Base-by-base conservation (phyloP, 2,888 invertebrate species). In the Choristoneura rosaceana region DNA sequence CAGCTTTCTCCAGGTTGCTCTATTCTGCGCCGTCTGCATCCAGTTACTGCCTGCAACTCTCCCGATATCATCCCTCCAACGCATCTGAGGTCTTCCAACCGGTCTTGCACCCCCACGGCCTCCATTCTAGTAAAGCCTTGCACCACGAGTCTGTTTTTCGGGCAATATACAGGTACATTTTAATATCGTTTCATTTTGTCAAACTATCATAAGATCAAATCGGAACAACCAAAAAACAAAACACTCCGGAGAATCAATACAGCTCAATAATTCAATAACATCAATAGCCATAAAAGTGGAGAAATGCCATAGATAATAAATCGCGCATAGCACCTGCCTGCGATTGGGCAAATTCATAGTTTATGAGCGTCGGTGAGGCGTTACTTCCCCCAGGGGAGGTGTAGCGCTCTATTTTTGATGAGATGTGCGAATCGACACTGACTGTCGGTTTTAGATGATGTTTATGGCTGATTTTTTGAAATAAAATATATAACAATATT, bases 241-340 rank as follows among this genome's bases (percentile, higher is more conserved):
- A 64, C 47, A 64, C 34, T 34, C 38, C 65, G 25, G 12, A 17
- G 38, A 62, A 71, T 67, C 45, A 67, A 73, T 73, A 64, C 69
- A 34, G 66, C 63, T 90, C 81, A 89, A 89, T 90, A 89, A 90
- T 90, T 87, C 86, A 90, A 84, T 83, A 82, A 84, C 82, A 82
- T 80, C 83, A 83, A 81, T 78, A 76, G 73, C 80, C 82, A 86
- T 87, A 86, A 86, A 84, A 82, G 77, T 78, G 80, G 81, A 81
- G 58, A 74, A 68, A 33, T 69, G 61, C 84, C 84, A 82, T 78
- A 76, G 74, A 88, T 87, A 87, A 90, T 92, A 93, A 91, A 92
- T 92, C 91, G 90, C 79, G 81, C 77, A 87, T 90, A 87, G 89
- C 91, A 92, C 91, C 92, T 91, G 91, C 89, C 90, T 88, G 87